A percentile compares a stretch with the other conserved stretches of the same genome.
phyloP scores from a whole-genome alignment of 1,140 invertebrate species.

The Aradophagus sp. region DNA sequence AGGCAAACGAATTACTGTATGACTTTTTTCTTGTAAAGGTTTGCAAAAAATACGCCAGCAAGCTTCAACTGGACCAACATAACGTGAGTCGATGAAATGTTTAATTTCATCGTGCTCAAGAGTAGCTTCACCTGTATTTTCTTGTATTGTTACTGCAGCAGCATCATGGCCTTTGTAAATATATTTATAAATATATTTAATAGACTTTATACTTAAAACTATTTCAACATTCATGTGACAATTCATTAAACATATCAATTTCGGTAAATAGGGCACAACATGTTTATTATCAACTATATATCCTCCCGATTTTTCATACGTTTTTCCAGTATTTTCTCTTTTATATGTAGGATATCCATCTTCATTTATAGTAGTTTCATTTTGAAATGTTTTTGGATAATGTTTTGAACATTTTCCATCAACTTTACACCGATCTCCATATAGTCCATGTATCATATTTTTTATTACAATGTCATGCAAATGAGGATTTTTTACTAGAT shows the following conservation, averaged over 20 bases:
- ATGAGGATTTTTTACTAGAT: background rate
- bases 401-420: constrained; percentile 1
- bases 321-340: constrained; percentile 4
- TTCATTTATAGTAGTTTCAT: background rate
- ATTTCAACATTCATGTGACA: background rate
- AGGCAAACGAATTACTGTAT: too few species aligned
- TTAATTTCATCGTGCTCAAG: constrained; percentile 1
- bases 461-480: background rate
- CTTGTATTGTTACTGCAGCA: constrained; percentile 1
- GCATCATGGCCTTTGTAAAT: too few species aligned
- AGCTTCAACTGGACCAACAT: too few species aligned
- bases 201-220: background rate
- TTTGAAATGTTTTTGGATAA: background rate
- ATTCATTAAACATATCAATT: too few species aligned
- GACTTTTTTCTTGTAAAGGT: too few species aligned
- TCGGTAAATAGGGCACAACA: background rate
- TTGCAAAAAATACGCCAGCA: too few species aligned
- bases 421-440: background rate
- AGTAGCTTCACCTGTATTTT: background rate
- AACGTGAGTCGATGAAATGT: too few species aligned
- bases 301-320: background rate
- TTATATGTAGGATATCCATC: constrained; percentile 1
- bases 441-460: constrained; percentile 1
- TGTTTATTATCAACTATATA: background rate
- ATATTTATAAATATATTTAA: constrained; percentile 1